A percentile compares a stretch with the other conserved stretches of the same genome.
phyloP scores from a whole-genome alignment of 1,140 invertebrate genomes.

The Coptotermes formosanus region DNA sequence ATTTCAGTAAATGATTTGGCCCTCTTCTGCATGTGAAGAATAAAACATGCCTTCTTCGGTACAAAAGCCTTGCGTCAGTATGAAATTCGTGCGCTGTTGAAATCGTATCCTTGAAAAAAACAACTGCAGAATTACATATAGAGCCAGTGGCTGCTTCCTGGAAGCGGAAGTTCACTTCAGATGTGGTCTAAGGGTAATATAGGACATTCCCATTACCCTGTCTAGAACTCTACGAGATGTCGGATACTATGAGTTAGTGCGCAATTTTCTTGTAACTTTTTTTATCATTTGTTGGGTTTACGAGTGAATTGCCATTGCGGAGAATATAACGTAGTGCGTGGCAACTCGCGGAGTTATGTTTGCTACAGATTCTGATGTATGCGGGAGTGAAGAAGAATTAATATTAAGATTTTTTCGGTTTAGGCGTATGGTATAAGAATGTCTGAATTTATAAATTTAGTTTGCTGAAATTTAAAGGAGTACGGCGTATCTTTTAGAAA shows the following conservation, averaged over 20 bases:
- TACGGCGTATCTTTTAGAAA: too few relatives aligned
- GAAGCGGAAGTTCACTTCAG: not conserved
- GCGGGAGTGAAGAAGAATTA: not conserved
- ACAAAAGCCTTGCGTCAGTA: not conserved
- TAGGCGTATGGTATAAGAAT: too few relatives aligned
- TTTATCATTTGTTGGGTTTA: not conserved
- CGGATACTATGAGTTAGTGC: not conserved
- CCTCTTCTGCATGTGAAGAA: too few relatives aligned
- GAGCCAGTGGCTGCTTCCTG: not conserved
- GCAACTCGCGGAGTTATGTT: not conserved
- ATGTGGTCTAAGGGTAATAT: not conserved
- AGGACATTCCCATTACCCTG: not conserved
- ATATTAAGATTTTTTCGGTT: too few relatives aligned
- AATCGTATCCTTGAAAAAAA: not conserved
- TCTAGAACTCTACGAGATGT: not conserved
- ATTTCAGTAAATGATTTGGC: too few relatives aligned
- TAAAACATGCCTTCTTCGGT: not conserved
- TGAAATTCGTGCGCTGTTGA: not conserved
- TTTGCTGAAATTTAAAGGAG: too few relatives aligned
- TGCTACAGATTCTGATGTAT: not conserved
- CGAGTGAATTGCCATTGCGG: not conserved
- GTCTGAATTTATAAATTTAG: too few relatives aligned
- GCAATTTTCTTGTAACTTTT: not conserved
- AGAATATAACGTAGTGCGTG: not conserved
- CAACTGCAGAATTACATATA: not conserved